Evolutionary conservation across 2,888 invertebrate genomes (phyloP).

Genomic region (Apamea sordens): DNA sequence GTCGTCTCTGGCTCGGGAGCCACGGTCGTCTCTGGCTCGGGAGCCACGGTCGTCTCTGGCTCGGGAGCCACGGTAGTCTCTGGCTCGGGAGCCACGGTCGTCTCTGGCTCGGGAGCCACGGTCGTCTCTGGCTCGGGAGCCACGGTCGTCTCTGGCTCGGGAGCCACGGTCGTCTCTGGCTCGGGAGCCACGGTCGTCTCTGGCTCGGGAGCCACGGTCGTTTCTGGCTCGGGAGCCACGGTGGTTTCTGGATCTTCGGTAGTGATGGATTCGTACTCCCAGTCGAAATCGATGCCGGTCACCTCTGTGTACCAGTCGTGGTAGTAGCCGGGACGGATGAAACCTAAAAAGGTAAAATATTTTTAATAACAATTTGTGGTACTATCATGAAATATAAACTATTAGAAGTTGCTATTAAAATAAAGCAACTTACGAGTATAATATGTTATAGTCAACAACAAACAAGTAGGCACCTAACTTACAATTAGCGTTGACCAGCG

Average conservation of each 20-base stretch:
- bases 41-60: no score
- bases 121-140: no score
- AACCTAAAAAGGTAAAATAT: constrained; percentile 61
- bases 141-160: no score
- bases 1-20: neutral
- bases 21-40: no score
- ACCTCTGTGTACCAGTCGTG: constrained; percentile 70
- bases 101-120: no score
- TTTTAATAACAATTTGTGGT: neutral
- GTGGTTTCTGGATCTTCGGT: constrained; percentile 18
- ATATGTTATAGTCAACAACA: neutral
- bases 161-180: no score
- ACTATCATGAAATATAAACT: neutral
- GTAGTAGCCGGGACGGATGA: constrained; percentile 73
- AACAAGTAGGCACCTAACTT: neutral
- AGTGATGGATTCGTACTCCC: constrained; percentile 26
- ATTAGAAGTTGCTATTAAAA: neutral
- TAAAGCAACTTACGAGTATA: neutral
- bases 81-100: no score
- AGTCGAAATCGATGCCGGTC: constrained; percentile 71
- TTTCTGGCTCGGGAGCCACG: no score
- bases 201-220: no score
- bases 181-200: no score
- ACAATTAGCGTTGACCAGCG: neutral
- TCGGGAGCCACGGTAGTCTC: no score